These are phyloP conservation scores for Eristalis pertinax DNA, from an alignment of 2,888 invertebrate genomes.

Conservation along the genomic window DNA sequence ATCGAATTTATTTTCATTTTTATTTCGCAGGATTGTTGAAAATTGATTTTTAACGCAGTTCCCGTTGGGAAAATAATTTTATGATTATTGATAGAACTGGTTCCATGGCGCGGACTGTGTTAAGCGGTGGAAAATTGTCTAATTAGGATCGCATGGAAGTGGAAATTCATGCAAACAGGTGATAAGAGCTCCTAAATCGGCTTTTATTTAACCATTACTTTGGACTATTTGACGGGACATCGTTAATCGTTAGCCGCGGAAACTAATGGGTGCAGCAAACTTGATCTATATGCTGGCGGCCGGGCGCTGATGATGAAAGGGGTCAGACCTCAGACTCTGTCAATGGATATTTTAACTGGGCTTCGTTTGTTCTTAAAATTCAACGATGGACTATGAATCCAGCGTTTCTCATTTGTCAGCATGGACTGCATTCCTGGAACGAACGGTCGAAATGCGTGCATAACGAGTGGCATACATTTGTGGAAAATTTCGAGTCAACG, in stretches of 20 bases:
- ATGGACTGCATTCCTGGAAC: not conserved
- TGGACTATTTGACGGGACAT: not conserved
- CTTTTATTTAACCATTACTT: not conserved
- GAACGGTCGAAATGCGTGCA: too few species aligned
- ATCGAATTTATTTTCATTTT: slow-evolving; percentile 62
- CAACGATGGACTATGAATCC: not conserved
- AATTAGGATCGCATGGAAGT: slow-evolving; percentile 19
- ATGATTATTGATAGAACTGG: slow-evolving; percentile 68
- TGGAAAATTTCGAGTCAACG: too few species aligned
- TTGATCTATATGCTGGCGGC: not conserved
- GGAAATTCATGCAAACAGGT: slow-evolving; percentile 41
- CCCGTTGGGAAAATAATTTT: slow-evolving; percentile 45
- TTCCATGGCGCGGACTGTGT: slow-evolving; percentile 10
- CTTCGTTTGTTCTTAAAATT: not conserved
- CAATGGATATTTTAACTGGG: not conserved
- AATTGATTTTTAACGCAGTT: slow-evolving; percentile 59
- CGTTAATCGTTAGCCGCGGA: not conserved
- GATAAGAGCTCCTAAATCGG: slow-evolving; percentile 27
- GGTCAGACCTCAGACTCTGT: not conserved
- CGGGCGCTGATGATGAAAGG: not conserved
- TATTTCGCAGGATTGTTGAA: slow-evolving; percentile 66
- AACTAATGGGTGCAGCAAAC: not conserved
- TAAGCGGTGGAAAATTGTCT: slow-evolving; percentile 55
- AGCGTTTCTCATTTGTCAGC: not conserved
- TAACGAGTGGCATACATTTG: too few species aligned